Evolutionary conservation across 2,113 vertebrate genomes (phyloP).

Genomic region (Oxygymnocypris stewartii): DNA sequence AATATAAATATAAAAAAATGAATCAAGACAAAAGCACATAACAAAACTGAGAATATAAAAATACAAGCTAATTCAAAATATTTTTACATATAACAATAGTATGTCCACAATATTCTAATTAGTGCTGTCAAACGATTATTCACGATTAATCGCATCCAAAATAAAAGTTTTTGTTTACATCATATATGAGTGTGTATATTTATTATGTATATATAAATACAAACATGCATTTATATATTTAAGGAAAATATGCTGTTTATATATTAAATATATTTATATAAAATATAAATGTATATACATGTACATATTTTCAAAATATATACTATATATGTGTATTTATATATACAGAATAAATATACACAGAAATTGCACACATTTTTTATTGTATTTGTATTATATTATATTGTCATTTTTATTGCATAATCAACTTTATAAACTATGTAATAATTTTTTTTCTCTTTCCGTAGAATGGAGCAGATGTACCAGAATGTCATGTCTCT

Average conservation of each 20-base stretch:
- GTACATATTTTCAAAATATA: too few relatives aligned
- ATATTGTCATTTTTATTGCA: not conserved
- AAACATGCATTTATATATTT: too few relatives aligned
- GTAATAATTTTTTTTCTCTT: conserved; percentile 35
- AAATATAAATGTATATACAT: too few relatives aligned
- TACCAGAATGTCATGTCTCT: conserved; percentile 98
- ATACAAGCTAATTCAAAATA: not conserved
- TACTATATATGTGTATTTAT: too few relatives aligned
- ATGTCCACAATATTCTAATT: not conserved
- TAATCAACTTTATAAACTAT: not conserved
- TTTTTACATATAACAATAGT: not conserved
- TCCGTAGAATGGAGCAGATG: conserved; percentile 87
- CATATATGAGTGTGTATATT: too few relatives aligned
- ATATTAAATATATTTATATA: too few relatives aligned
- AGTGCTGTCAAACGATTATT: too few relatives aligned
- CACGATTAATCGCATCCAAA: too few relatives aligned
- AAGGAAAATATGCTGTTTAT: too few relatives aligned
- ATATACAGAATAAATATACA: too few relatives aligned
- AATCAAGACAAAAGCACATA: not conserved
- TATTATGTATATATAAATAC: too few relatives aligned
- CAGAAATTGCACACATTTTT: not conserved
- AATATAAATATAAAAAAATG: not conserved
- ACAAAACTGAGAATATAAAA: not conserved
- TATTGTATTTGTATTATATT: not conserved
- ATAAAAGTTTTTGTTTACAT: too few relatives aligned